Conservation (phyloP, 2,797 vertebrate genomes). For the Xenops minutus region DNA sequence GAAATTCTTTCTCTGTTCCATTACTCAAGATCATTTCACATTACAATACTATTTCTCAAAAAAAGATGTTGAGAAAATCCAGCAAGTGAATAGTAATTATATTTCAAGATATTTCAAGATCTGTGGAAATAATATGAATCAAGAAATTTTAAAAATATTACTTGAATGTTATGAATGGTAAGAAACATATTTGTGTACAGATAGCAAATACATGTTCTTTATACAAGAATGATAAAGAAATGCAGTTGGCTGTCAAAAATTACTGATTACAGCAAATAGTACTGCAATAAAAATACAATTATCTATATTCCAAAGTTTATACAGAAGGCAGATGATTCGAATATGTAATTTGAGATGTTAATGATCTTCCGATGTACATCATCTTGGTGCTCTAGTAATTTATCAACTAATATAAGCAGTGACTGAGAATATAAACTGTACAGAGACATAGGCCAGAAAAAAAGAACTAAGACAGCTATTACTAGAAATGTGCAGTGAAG, state of each 20-base stretch:
- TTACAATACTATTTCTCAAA: background rate
- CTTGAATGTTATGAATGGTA: rapidly evolving
- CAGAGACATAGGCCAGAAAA: background rate
- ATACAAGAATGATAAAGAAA: background rate
- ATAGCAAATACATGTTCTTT: background rate
- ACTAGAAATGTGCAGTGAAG: background rate
- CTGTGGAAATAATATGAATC: background rate
- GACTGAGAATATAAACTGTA: background rate
- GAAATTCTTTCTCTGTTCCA: background rate
- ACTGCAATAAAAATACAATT: background rate
- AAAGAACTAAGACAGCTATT: background rate
- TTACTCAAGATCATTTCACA: background rate
- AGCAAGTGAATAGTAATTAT: background rate
- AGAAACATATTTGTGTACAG: background rate
- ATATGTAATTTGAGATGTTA: background rate
- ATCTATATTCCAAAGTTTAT: background rate
- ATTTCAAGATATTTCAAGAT: background rate
- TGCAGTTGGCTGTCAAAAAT: background rate
- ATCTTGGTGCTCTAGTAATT: background rate
- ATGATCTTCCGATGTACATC: background rate
- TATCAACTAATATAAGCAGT: background rate
- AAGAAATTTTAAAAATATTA: background rate
- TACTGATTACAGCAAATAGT: background rate
- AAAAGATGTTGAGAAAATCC: background rate
- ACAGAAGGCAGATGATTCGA: background rate